phyloP scores from a whole-genome alignment of 2,888 invertebrate species.

The Anaspis maculata region DNA sequence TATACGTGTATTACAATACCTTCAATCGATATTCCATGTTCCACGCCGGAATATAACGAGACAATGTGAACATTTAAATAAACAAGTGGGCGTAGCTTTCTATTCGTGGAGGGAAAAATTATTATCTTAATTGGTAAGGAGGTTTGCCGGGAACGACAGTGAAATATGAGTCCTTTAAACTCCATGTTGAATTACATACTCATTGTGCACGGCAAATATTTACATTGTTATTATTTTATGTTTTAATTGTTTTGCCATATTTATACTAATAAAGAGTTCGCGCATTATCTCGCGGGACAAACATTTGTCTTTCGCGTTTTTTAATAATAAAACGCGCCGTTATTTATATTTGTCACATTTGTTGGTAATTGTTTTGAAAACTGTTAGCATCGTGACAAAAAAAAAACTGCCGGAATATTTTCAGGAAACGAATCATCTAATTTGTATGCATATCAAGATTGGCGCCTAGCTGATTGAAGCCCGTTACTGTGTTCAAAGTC shows the following conservation, averaged over 20 bases:
- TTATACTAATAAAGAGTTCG: slow-evolving; percentile 16
- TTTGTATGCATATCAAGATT: too few species aligned
- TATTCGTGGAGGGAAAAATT: slow-evolving; percentile 15
- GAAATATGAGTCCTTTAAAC: slow-evolving; percentile 24
- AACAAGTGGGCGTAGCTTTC: slow-evolving; percentile 15
- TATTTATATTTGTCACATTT: too few species aligned
- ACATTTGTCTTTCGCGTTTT: too few species aligned
- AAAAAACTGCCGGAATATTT: too few species aligned
- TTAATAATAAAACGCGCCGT: too few species aligned
- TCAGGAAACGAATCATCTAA: too few species aligned
- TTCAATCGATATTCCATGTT: too few species aligned
- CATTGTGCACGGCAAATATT: slow-evolving; percentile 17
- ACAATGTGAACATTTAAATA: slow-evolving; percentile 17
- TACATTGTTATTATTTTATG: slow-evolving; percentile 19
- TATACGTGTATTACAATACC: too few species aligned
- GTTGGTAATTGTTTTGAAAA: too few species aligned
- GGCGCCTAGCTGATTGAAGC: too few species aligned
- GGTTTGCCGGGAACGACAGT: slow-evolving; percentile 21
- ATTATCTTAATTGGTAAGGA: slow-evolving; percentile 21
- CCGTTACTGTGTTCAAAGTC: too few species aligned
- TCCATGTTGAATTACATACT: slow-evolving; percentile 21
- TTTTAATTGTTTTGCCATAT: slow-evolving; percentile 21
- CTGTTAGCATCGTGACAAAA: too few species aligned
- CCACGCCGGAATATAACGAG: slow-evolving; percentile 1
- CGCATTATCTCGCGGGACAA: slow-evolving; percentile 18